These are phyloP conservation scores for Trigoniulus corallinus DNA, from an alignment of 1,140 invertebrate species.

Conservation along the genomic window DNA sequence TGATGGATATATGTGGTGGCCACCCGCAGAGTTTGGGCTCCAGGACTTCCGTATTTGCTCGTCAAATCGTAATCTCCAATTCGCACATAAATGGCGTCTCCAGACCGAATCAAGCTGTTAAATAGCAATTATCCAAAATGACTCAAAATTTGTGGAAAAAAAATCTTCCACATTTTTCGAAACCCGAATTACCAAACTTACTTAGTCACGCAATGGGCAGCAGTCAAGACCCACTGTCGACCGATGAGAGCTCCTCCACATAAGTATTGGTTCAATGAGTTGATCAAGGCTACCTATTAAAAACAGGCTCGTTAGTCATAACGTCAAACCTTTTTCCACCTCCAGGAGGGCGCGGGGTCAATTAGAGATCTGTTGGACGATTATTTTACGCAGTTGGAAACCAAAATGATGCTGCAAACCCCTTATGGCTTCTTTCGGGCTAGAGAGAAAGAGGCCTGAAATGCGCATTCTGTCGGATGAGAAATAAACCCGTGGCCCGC, in stretches of 20 bases:
- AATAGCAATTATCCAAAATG: conserved; percentile 20
- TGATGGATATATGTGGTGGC: conserved; percentile 90
- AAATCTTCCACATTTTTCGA: too few species aligned
- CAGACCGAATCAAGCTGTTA: conserved; percentile 66
- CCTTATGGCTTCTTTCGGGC: too few species aligned
- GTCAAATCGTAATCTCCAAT: conserved; percentile 86
- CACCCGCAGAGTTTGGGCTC: conserved; percentile 70
- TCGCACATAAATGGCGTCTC: conserved; percentile 75
- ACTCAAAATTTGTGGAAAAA: background rate
- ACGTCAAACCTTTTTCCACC: too few species aligned
- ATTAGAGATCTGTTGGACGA: too few species aligned
- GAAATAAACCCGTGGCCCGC: too few species aligned
- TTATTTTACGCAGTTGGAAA: too few species aligned
- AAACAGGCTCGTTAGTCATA: too few species aligned
- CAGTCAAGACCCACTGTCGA: conserved; percentile 85
- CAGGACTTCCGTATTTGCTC: conserved; percentile 55
- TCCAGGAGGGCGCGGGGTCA: too few species aligned
- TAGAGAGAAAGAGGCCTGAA: too few species aligned
- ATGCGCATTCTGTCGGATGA: too few species aligned
- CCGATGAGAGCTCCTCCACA: conserved; percentile 89
- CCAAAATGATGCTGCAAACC: too few species aligned
- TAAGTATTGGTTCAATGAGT: conserved; percentile 82
- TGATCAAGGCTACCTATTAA: conserved; percentile 74
- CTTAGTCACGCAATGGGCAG: conserved; percentile 91
- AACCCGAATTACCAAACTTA: too few species aligned